A percentile compares a stretch with the other conserved stretches of the same genome.
Conservation (phyloP, 2,113 vertebrate genomes). For the Larimichthys polyactis region DNA sequence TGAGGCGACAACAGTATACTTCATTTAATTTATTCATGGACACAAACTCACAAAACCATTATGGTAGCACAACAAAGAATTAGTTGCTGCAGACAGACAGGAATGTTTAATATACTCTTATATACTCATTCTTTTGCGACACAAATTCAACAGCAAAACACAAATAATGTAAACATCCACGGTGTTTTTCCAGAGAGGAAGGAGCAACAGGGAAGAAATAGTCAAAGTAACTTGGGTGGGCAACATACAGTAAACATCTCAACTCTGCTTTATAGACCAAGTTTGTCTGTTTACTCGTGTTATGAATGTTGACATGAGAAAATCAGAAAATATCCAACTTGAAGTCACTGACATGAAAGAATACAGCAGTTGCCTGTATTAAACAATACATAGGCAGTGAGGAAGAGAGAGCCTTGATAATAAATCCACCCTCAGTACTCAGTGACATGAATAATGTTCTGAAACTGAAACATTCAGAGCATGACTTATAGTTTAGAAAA, state of each 20-base stretch:
- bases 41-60: slow-evolving; percentile 69
- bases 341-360: neutral
- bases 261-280: neutral
- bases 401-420: neutral
- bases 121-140: slow-evolving; percentile 14
- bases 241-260: neutral
- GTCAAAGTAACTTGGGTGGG: neutral
- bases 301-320: neutral
- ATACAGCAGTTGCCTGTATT: slow-evolving; percentile 38
- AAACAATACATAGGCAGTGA: neutral
- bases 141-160: slow-evolving; percentile 61
- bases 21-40: slow-evolving; percentile 80
- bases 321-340: neutral
- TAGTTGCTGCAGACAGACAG: slow-evolving; percentile 52
- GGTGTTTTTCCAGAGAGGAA: slow-evolving; percentile 34
- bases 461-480: neutral
- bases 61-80: slow-evolving; percentile 65
- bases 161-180: slow-evolving; percentile 71
- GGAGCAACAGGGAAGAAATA: slow-evolving; percentile 15
- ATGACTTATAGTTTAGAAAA: neutral
- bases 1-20: neutral
- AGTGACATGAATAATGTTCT: neutral
- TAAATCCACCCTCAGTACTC: neutral
- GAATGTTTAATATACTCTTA: slow-evolving; percentile 63
- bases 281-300: neutral